These are phyloP conservation scores for Platerodrilus igneus DNA, from an alignment of 2,888 invertebrate genomes.

Conservation along the genomic window DNA sequence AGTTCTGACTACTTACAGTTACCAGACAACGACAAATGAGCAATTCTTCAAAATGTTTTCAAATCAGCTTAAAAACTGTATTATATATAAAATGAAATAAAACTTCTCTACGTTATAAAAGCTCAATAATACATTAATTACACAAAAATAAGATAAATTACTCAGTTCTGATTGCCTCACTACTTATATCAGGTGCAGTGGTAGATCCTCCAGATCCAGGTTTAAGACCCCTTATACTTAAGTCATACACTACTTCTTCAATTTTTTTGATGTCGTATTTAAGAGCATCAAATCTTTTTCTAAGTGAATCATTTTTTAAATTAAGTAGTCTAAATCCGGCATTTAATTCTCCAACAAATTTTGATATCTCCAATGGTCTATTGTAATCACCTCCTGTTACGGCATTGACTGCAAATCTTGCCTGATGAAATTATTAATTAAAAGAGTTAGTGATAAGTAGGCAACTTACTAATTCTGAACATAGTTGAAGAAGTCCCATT, in stretches of 20 bases:
- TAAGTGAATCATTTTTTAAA: conserved; percentile 81
- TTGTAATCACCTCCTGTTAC: conserved; percentile 81
- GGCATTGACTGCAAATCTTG: conserved; percentile 77
- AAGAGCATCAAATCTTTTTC: conserved; percentile 81
- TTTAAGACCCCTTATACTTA: conserved; percentile 74
- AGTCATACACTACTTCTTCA: conserved; percentile 86
- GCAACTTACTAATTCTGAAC: conserved; percentile 76
- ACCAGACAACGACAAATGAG: no score
- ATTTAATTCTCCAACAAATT: conserved; percentile 82
- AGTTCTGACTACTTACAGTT: no score
- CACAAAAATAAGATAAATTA: no score
- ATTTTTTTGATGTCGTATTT: conserved; percentile 93
- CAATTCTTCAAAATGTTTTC: no score
- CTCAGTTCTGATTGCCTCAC: no score
- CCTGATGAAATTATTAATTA: conserved; percentile 54
- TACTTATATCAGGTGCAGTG: no score
- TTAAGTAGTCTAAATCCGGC: conserved; percentile 86
- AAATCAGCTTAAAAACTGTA: no score
- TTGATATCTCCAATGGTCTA: conserved; percentile 74
- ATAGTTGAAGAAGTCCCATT: conserved; percentile 74
- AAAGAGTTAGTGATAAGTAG: no score
- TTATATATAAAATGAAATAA: no score
- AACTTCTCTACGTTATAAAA: no score
- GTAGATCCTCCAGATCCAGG: conserved; percentile 35
- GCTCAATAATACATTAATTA: no score